Evolutionary conservation across 2,888 invertebrate species (phyloP), one percentile per base, ranked within the genome.

Genomic region (Synanthedon myopaeformis): DNA sequence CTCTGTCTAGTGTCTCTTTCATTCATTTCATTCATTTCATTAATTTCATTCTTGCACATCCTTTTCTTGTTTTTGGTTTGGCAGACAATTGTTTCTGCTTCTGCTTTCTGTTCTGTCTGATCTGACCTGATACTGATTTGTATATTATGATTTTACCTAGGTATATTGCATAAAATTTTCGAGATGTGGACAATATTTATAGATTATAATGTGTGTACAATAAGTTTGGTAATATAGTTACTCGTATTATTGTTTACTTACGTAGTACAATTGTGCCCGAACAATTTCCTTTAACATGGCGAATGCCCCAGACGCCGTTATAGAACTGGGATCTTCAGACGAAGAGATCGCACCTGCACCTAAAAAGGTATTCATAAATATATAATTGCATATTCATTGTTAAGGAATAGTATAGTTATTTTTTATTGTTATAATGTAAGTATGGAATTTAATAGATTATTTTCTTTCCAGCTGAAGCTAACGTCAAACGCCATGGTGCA

Each of bases 261-360:
- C 35, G 35, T 35, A 35, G 35, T 28, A 28, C 8, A 35, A 35
- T 35, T 35, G 35, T 35, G 6, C 10, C 35, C 35, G 35, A 35
- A 35, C 10, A 50, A 50, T 13, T 8, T 50, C 10, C 23, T 17
- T 42, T 55, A 67, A 58, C 53, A 86, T 84, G 84, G 78, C 76
- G 65, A 74, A 69, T 61, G 74, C 8, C 10, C 83, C 84, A 61
- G 74, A 49, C 12, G 85, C 84, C 72, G 82, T 87, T 55, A 87
- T 87, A 57, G 85, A 85, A 67, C 70, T 86, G 61, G 85, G 76
- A 51, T 87, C 87, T 61, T 87, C 87, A 49, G 87, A 87, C 54
- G 87, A 87, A 58, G 87, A 87, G 54, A 59, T 72, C 11, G 72
- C 75, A 61, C 82, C 84, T 59, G 73, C 72, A 28, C 74, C 59